These are phyloP conservation scores for Oeneis ivallda DNA, from an alignment of 2,888 invertebrate species.

Conservation along the genomic window DNA sequence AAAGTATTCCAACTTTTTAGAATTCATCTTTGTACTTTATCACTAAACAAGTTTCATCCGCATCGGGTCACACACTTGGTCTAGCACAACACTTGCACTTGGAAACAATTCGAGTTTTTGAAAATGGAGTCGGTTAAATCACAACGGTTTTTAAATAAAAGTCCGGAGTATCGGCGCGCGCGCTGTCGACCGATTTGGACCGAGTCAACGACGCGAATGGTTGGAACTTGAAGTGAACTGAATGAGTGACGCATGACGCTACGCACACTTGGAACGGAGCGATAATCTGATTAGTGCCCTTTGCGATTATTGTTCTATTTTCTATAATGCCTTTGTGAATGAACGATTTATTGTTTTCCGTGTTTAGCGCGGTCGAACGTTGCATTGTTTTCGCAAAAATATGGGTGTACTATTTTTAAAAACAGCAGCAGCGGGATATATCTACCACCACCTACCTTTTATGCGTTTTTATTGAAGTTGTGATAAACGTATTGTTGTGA, in stretches of 20 bases:
- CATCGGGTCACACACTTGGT: slow-evolving; percentile 65
- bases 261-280: slow-evolving; percentile 52
- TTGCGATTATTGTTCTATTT: slow-evolving; percentile 56
- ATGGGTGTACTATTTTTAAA: slow-evolving; percentile 6
- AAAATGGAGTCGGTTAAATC: slow-evolving; percentile 27
- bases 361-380: slow-evolving; percentile 22
- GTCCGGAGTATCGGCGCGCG: slow-evolving; percentile 57
- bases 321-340: slow-evolving; percentile 41
- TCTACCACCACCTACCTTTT: not conserved
- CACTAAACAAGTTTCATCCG: slow-evolving; percentile 50
- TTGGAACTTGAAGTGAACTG: slow-evolving; percentile 30
- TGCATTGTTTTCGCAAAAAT: slow-evolving; percentile 33
- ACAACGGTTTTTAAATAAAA: slow-evolving; percentile 52
- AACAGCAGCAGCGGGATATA: not conserved
- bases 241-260: slow-evolving; percentile 44
- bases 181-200: slow-evolving; percentile 58
- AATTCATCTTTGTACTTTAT: slow-evolving; percentile 69
- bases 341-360: slow-evolving; percentile 39
- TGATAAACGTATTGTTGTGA: slow-evolving; percentile 14
- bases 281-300: slow-evolving; percentile 73
- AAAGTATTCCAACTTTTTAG: slow-evolving; percentile 78
- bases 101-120: slow-evolving; percentile 34
- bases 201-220: slow-evolving; percentile 68
- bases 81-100: slow-evolving; percentile 54
- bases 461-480: not conserved